Evolutionary conservation across 2,113 vertebrate species (phyloP), one percentile per base, ranked within the genome.

Genomic region (Baryphthengus martii): DNA sequence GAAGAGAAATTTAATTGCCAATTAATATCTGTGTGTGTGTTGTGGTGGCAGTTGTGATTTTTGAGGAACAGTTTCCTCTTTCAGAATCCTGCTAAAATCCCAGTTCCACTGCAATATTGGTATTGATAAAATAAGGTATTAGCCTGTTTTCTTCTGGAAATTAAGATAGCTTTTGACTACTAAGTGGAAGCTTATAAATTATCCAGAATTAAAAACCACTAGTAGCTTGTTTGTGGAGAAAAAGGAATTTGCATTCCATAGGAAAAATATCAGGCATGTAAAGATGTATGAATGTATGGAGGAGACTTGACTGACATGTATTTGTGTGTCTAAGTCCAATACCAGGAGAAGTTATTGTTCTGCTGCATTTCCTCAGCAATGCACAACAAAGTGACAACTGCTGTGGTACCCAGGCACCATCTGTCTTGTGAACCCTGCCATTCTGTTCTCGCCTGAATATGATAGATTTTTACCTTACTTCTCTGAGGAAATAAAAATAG

Each of bases 391-490:
- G 82, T 93, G 95, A 93, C 95, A 97, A 94, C 88, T 93, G 91
- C 87, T 85, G 80, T 92, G 90, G 81, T 72, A 39, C 93, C 86
- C 42, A 55, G 68, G 88, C 92, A 96, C 96, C 96, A 96, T 96
- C 96, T 97, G 95, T 95, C 88, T 96, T 74, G 75, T 95, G 92
- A 96, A 74, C 88, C 47, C 76, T 95, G 81, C 78, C 89, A 85
- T 95, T 90, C 95, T 96, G 88, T 74, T 93, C 79, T 71, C 76
- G 79, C 82, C 85, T 91, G 71, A 74, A 52, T 66, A 84, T 59
- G 88, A 90, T 86, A 78, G 65, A 84, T 90, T 86, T 55, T 70
- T 94, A 83, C 88, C 79, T 93, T 90, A 52, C 80, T 96, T 90
- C 66, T 82, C 42, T 74, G 80, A 58, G 90, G 59, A 93, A 93